phyloP scores from a whole-genome alignment of 2,797 vertebrate species.

The Enteromius unitaeniatus region DNA sequence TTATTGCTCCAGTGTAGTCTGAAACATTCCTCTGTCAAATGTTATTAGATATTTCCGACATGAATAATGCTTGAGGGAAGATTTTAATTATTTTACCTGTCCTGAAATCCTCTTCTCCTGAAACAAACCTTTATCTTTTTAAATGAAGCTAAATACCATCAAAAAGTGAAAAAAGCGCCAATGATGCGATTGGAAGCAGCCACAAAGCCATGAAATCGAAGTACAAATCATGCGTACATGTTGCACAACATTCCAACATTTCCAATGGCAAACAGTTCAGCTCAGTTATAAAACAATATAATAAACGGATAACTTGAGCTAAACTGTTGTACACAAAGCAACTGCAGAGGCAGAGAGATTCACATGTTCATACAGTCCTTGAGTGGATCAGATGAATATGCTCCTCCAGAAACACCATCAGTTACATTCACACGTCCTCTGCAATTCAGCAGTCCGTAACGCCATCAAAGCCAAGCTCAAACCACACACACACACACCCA shows the following conservation, averaged over 20 bases:
- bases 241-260: background rate
- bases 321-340: slow-evolving; percentile 17
- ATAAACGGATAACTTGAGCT: slow-evolving; percentile 4
- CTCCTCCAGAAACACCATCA: background rate
- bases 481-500: slow-evolving; percentile 34
- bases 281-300: background rate
- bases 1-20: background rate
- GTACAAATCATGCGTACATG: slow-evolving; percentile 13
- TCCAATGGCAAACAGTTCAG: background rate
- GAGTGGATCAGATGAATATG: slow-evolving; percentile 36
- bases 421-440: background rate
- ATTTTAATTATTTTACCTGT: slow-evolving; percentile 3
- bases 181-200: slow-evolving; percentile 19
- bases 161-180: slow-evolving; percentile 39
- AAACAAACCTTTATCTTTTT: slow-evolving; percentile 10
- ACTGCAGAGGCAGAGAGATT: slow-evolving; percentile 8
- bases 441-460: background rate
- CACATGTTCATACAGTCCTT: slow-evolving; percentile 10
- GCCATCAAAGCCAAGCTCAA: slow-evolving; percentile 20
- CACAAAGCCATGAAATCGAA: background rate
- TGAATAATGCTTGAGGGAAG: background rate
- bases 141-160: slow-evolving; percentile 25
- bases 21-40: background rate
- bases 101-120: slow-evolving; percentile 8
- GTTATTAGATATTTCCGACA: background rate